Evolutionary conservation across 2,113 vertebrate species (phyloP).

Genomic region (Rhynchomys soricoides): DNA sequence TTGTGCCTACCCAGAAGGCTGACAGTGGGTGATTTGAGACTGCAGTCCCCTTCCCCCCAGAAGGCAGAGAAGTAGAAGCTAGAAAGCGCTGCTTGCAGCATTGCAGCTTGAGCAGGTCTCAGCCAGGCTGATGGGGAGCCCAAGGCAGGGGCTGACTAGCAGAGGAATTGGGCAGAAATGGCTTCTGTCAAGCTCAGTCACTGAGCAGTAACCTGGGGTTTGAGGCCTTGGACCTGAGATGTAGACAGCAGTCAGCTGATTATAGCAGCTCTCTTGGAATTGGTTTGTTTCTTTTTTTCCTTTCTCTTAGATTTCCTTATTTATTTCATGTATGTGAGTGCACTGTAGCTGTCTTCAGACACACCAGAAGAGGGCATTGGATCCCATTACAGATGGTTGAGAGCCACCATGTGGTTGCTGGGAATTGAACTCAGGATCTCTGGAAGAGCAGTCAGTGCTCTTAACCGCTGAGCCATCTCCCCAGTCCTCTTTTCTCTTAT

Average conservation of each 20-base stretch:
- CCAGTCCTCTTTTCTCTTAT: accelerated
- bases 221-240: neutral
- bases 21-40: neutral
- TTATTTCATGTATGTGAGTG: too few relatives aligned
- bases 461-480: too few relatives aligned
- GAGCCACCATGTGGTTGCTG: too few relatives aligned
- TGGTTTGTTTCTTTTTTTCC: neutral
- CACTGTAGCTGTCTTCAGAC: too few relatives aligned
- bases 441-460: too few relatives aligned
- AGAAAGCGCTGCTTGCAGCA: neutral
- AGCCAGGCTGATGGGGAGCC: neutral
- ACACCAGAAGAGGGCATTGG: too few relatives aligned
- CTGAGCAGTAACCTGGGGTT: neutral
- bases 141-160: neutral
- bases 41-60: too few relatives aligned
- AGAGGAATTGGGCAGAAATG: neutral
- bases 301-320: neutral
- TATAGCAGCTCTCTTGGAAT: neutral
- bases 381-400: too few relatives aligned
- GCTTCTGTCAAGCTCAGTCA: neutral
- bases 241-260: too few relatives aligned
- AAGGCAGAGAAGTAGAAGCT: neutral
- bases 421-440: too few relatives aligned
- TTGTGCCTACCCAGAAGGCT: neutral
- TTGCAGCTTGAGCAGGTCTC: neutral